Evolutionary conservation across 2,888 invertebrate species (phyloP).

Genomic region (Monopis laevigella): DNA sequence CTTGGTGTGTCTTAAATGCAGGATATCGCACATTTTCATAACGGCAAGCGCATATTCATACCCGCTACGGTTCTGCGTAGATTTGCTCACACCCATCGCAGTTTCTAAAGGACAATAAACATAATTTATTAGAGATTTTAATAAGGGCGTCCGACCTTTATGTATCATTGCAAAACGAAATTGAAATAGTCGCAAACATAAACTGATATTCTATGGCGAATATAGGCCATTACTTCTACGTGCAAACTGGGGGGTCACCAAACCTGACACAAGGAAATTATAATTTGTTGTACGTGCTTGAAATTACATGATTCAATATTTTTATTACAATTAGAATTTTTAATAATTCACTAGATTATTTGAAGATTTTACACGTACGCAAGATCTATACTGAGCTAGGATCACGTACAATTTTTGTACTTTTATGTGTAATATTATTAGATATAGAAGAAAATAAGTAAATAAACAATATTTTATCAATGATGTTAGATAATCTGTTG

Average conservation of each 20-base stretch:
- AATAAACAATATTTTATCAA: too few relatives aligned
- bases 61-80: slow-evolving; percentile 82
- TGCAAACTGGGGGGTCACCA: slow-evolving; percentile 51
- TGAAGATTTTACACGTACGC: too few relatives aligned
- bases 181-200: slow-evolving; percentile 30
- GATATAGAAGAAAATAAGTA: too few relatives aligned
- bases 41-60: slow-evolving; percentile 89
- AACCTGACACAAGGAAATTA: slow-evolving; percentile 28
- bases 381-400: too few relatives aligned
- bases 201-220: slow-evolving; percentile 35
- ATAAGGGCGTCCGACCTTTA: slow-evolving; percentile 32
- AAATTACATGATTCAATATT: background rate
- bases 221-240: slow-evolving; percentile 48
- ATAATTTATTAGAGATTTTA: background rate
- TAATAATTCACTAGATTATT: too few relatives aligned
- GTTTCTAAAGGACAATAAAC: slow-evolving; percentile 69
- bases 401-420: too few relatives aligned
- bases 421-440: too few relatives aligned
- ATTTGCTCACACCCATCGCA: slow-evolving; percentile 88
- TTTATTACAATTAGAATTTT: too few relatives aligned
- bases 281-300: slow-evolving; percentile 1
- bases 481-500: too few relatives aligned
- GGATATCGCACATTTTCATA: slow-evolving; percentile 89
- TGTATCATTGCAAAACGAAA: slow-evolving; percentile 37
- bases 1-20: slow-evolving; percentile 83